A percentile compares a stretch with the other conserved stretches of the same genome.
phyloP scores from a whole-genome alignment of 35 echinoderm and acorn worm genomes.

The Apostichopus californicus region DNA sequence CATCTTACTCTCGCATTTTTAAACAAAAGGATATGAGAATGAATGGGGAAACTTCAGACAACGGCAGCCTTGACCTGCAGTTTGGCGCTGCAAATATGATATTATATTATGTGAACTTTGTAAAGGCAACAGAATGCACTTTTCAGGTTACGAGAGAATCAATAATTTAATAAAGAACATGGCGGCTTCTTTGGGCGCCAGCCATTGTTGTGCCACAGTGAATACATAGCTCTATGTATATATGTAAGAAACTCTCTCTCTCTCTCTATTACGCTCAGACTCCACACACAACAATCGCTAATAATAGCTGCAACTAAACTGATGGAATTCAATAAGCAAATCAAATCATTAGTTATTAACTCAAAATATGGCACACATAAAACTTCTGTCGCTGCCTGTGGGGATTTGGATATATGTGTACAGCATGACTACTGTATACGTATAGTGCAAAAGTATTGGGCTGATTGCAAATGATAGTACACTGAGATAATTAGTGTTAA shows the following conservation, averaged over 20 bases:
- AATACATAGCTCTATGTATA: not conserved
- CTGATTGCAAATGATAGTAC: too few species aligned
- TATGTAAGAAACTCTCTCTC: not conserved
- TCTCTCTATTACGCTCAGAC: not conserved
- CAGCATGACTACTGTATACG: not conserved
- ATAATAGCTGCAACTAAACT: not conserved
- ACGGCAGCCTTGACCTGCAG: not conserved
- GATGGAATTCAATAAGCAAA: not conserved
- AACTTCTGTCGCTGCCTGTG: not conserved
- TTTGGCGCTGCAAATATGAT: not conserved
- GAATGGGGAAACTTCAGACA: not conserved
- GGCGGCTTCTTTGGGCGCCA: not conserved
- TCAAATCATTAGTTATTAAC: not conserved
- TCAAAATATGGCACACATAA: not conserved
- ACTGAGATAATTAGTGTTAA: too few species aligned
- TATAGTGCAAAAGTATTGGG: not conserved
- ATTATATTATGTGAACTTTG: conserved; percentile 3
- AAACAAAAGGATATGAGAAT: not conserved
- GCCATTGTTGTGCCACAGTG: not conserved
- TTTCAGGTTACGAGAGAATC: conserved; percentile 8
- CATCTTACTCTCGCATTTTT: not conserved
- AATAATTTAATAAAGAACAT: conserved; percentile 44
- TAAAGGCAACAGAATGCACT: conserved; percentile 29
- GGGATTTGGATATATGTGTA: not conserved
- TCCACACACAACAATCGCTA: not conserved